phyloP scores from a whole-genome alignment of 2,113 vertebrate genomes.

The Megalops atlanticus region DNA sequence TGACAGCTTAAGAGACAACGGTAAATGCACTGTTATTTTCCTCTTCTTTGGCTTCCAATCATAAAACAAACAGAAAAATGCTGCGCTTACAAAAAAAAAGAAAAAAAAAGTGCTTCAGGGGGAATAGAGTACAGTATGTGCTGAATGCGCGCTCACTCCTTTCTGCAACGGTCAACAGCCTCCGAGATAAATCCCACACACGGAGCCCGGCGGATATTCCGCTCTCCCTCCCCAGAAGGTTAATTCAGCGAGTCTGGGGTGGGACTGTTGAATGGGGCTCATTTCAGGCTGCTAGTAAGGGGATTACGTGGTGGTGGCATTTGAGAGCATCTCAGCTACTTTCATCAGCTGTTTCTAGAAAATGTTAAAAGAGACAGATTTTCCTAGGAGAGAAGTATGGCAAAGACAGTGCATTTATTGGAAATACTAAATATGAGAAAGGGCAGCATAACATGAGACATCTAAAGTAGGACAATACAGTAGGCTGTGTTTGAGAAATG shows the following conservation, averaged over 20 bases:
- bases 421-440: background rate
- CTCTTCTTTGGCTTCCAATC: background rate
- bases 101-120: background rate
- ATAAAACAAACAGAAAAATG: background rate
- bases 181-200: background rate
- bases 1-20: background rate
- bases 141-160: background rate
- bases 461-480: background rate
- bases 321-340: constrained; percentile 50
- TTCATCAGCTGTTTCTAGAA: constrained; percentile 39
- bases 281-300: constrained; percentile 45
- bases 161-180: background rate
- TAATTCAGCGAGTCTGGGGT: background rate
- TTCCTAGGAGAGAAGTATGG: background rate
- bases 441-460: background rate
- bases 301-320: constrained; percentile 47
- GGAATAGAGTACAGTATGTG: constrained; percentile 2
- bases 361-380: constrained; percentile 15
- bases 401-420: background rate
- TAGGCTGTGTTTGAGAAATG: background rate
- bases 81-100: background rate
- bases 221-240: background rate
- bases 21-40: background rate
- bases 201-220: background rate
- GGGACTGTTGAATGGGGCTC: background rate